Evolutionary conservation across 2,888 invertebrate species (phyloP).

Genomic region (Polydrusus pterygomalis): DNA sequence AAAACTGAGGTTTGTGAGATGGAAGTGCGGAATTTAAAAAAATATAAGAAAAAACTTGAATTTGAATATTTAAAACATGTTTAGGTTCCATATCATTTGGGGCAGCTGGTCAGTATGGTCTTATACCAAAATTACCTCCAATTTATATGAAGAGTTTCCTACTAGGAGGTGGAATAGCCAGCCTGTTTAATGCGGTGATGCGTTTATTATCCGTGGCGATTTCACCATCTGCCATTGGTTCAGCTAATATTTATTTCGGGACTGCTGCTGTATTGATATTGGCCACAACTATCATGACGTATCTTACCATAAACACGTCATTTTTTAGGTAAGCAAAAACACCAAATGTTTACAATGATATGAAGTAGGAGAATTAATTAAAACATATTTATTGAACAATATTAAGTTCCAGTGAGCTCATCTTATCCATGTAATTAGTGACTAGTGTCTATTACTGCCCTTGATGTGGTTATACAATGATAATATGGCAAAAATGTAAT

Average conservation of each 20-base stretch:
- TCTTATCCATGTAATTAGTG: too few species aligned
- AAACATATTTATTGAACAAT: too few species aligned
- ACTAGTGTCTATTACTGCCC: too few species aligned
- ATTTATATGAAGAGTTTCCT: constrained; percentile 42
- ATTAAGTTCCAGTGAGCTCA: too few species aligned
- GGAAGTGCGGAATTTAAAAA: not conserved
- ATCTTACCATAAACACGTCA: constrained; percentile 13
- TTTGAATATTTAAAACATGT: not conserved
- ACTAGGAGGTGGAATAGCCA: constrained; percentile 42
- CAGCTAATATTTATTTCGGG: constrained; percentile 57
- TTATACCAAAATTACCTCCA: constrained; percentile 45
- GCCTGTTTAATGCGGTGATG: constrained; percentile 34
- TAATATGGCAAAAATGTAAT: too few species aligned
- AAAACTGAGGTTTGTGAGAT: not conserved
- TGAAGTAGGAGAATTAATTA: too few species aligned
- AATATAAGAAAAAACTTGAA: too few species aligned
- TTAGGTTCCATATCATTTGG: constrained; percentile 38
- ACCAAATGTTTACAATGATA: not conserved
- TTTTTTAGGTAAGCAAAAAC: constrained; percentile 41
- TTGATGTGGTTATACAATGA: too few species aligned
- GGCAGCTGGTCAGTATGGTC: constrained; percentile 33
- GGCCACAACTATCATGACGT: constrained; percentile 33
- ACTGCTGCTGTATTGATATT: constrained; percentile 49
- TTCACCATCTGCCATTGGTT: constrained; percentile 48
- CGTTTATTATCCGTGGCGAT: constrained; percentile 55